A percentile compares a stretch with the other conserved stretches of the same genome.
Conservation (phyloP, 2,113 vertebrate genomes). For the Hassar affinis region DNA sequence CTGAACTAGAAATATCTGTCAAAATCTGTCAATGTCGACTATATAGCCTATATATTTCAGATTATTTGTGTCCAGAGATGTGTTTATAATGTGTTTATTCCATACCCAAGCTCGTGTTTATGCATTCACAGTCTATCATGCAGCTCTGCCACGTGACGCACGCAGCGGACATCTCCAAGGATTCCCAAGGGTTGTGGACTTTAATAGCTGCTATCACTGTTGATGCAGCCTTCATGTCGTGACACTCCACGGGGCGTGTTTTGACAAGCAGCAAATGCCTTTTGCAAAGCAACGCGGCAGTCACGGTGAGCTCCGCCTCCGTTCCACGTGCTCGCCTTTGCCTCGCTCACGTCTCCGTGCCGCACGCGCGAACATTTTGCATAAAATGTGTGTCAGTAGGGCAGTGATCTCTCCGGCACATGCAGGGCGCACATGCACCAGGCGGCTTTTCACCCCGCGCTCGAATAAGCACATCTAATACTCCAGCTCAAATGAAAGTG, state of each 20-base stretch:
- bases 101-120: background rate
- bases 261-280: conserved; percentile 19
- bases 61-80: background rate
- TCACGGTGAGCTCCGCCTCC: conserved; percentile 78
- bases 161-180: background rate
- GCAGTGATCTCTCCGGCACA: conserved; percentile 71
- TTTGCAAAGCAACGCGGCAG: conserved; percentile 56
- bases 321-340: conserved; percentile 69
- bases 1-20: background rate
- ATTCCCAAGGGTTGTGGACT: background rate
- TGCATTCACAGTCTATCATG: background rate
- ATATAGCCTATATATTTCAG: background rate
- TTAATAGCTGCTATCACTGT: background rate
- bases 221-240: conserved; percentile 1
- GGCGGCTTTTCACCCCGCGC: conserved; percentile 65
- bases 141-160: background rate
- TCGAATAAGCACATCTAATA: conserved; percentile 66
- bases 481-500: conserved; percentile 71
- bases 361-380: conserved; percentile 66
- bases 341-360: conserved; percentile 53
- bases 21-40: background rate
- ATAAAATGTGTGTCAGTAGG: conserved; percentile 84
- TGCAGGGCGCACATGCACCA: conserved; percentile 71
- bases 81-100: no score
- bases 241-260: conserved; percentile 10